Percentiles rank a stretch among this genome's conserved stretches.
phyloP scores from a whole-genome alignment of 2,888 invertebrate genomes.

The Scaeva pyrastri region DNA sequence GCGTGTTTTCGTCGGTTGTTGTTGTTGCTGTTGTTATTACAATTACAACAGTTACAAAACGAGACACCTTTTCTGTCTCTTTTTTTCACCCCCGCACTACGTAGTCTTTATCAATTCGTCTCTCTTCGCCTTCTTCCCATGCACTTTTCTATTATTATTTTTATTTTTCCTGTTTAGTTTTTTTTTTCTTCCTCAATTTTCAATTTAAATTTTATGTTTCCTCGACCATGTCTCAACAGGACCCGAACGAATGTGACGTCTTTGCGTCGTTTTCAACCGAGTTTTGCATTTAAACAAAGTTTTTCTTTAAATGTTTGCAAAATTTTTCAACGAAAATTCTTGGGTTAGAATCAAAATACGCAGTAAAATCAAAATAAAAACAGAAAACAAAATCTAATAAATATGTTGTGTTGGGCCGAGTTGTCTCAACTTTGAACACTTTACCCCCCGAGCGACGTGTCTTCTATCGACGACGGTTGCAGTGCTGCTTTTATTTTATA shows the following conservation, averaged over 20 bases:
- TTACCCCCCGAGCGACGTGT: slow-evolving; percentile 25
- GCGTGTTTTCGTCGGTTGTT: slow-evolving; percentile 8
- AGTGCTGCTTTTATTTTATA: slow-evolving; percentile 41
- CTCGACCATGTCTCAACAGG: slow-evolving; percentile 18
- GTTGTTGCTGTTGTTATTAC: slow-evolving; percentile 46
- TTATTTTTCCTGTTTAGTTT: slow-evolving; percentile 22
- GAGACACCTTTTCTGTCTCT: slow-evolving; percentile 22
- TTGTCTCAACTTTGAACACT: slow-evolving; percentile 3
- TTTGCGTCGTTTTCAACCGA: background rate
- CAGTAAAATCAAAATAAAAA: slow-evolving; percentile 69
- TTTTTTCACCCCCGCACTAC: slow-evolving; percentile 53
- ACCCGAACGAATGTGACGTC: background rate
- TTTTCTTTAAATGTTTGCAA: background rate
- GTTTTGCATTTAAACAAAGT: background rate
- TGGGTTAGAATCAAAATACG: slow-evolving; percentile 65
- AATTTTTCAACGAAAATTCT: slow-evolving; percentile 23
- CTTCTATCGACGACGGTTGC: slow-evolving; percentile 2
- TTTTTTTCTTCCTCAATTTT: slow-evolving; percentile 30
- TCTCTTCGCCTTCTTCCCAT: slow-evolving; percentile 24
- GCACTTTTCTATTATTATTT: slow-evolving; percentile 62
- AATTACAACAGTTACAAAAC: slow-evolving; percentile 35
- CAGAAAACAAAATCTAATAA: slow-evolving; percentile 35
- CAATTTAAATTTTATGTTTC: slow-evolving; percentile 4
- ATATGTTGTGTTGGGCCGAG: slow-evolving; percentile 41
- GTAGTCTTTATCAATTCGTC: slow-evolving; percentile 28